Evolutionary conservation across 1,140 invertebrate genomes (phyloP).

Genomic region (Ericerus pela): DNA sequence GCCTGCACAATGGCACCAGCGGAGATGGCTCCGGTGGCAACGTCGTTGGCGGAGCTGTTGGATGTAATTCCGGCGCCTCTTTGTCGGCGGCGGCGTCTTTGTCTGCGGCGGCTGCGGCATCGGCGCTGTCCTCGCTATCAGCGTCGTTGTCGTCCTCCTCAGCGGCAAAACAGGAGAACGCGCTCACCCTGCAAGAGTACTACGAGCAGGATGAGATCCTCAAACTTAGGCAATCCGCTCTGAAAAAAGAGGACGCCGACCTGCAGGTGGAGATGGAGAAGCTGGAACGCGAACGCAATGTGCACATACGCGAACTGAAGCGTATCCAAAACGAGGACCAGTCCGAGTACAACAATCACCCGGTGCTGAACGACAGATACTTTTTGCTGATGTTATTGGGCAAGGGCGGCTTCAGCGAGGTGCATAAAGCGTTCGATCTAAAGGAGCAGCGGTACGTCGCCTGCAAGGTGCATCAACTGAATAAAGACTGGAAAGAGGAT

Average conservation of each 20-base stretch:
- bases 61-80: too few species aligned
- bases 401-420: conserved; percentile 97
- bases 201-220: conserved; percentile 87
- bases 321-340: conserved; percentile 98
- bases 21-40: conserved; percentile 36
- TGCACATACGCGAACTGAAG: conserved; percentile 97
- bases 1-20: conserved; percentile 62
- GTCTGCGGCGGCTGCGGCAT: too few species aligned
- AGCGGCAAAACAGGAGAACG: conserved; percentile 61
- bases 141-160: too few species aligned
- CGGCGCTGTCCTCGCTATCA: too few species aligned
- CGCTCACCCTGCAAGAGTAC: conserved; percentile 77
- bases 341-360: conserved; percentile 67
- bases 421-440: conserved; percentile 96
- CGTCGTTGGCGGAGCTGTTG: too few species aligned
- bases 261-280: conserved; percentile 96
- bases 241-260: conserved; percentile 97
- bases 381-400: conserved; percentile 90
- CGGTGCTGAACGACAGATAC: conserved; percentile 70
- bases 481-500: conserved; percentile 99
- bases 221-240: conserved; percentile 81
- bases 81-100: too few species aligned
- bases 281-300: conserved; percentile 89
- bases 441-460: conserved; percentile 97
- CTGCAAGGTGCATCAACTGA: conserved; percentile 98